Conservation (phyloP, 2,797 vertebrate genomes). For the Paguma larvata region DNA sequence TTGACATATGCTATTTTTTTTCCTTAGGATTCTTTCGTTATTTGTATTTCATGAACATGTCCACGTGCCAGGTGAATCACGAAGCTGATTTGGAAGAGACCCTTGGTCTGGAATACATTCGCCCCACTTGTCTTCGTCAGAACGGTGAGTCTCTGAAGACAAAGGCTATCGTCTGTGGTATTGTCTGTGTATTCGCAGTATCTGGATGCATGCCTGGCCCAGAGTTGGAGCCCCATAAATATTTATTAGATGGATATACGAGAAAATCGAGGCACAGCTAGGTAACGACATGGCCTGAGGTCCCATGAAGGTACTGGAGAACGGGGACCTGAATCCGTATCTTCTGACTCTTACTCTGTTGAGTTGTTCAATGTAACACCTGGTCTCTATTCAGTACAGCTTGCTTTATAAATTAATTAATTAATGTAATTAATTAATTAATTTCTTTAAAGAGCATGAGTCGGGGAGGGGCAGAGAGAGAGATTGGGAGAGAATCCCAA, state of each 20-base stretch:
- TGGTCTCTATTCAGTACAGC: background rate
- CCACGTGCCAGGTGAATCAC: constrained; percentile 1
- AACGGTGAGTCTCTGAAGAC: background rate
- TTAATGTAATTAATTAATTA: too few species aligned
- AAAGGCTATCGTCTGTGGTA: background rate
- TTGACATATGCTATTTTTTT: background rate
- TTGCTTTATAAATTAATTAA: background rate
- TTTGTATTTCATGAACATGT: constrained; percentile 48
- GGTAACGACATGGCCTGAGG: background rate
- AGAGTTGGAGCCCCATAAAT: background rate
- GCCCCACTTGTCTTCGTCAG: background rate
- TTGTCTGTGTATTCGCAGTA: background rate
- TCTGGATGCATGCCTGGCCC: background rate
- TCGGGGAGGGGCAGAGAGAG: too few species aligned
- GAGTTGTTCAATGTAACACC: background rate
- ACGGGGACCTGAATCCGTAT: background rate
- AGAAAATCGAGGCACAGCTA: background rate
- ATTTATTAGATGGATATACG: background rate
- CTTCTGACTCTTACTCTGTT: background rate
- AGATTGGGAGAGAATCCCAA: too few species aligned
- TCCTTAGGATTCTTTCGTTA: background rate
- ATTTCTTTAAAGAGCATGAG: too few species aligned
- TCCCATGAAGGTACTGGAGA: background rate
- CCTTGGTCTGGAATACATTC: background rate
- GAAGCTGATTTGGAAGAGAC: background rate